A percentile compares a stretch with the other conserved stretches of the same genome.
Conservation (phyloP, 2,113 vertebrate species). For the Ictalurus punctatus region DNA sequence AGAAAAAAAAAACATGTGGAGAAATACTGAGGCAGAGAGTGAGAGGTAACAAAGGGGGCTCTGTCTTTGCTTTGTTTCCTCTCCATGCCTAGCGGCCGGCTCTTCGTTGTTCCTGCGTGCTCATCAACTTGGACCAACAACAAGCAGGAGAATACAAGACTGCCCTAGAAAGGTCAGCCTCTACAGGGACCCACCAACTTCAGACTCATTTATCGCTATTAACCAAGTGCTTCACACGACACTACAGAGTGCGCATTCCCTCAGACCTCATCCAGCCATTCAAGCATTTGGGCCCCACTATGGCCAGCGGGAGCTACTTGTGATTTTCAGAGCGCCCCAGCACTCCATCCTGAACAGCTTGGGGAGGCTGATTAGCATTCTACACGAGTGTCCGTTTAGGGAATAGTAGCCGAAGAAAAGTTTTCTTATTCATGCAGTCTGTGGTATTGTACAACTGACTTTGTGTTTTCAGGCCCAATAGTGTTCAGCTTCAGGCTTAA, state of each 20-base stretch:
- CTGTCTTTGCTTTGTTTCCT: conserved; percentile 56
- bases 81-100: conserved; percentile 62
- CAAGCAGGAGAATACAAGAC: conserved; percentile 64
- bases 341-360: conserved; percentile 36
- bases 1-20: conserved; percentile 3
- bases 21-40: conserved; percentile 55
- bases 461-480: background rate
- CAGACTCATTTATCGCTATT: conserved; percentile 68
- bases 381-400: background rate
- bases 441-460: background rate
- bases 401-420: conserved; percentile 1
- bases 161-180: conserved; percentile 73
- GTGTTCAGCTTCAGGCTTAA: conserved; percentile 24
- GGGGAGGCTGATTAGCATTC: conserved; percentile 38
- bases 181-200: conserved; percentile 68
- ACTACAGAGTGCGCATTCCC: conserved; percentile 55
- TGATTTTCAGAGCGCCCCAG: conserved; percentile 25
- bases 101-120: conserved; percentile 60
- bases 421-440: conserved; percentile 19
- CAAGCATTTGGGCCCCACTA: conserved; percentile 56
- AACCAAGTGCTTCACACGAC: conserved; percentile 60
- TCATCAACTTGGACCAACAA: conserved; percentile 71
- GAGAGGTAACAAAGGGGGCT: conserved; percentile 62
- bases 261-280: conserved; percentile 67
- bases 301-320: conserved; percentile 55